Base-by-base conservation (phyloP, 2,797 vertebrate genomes). In the Tapirus indicus region DNA sequence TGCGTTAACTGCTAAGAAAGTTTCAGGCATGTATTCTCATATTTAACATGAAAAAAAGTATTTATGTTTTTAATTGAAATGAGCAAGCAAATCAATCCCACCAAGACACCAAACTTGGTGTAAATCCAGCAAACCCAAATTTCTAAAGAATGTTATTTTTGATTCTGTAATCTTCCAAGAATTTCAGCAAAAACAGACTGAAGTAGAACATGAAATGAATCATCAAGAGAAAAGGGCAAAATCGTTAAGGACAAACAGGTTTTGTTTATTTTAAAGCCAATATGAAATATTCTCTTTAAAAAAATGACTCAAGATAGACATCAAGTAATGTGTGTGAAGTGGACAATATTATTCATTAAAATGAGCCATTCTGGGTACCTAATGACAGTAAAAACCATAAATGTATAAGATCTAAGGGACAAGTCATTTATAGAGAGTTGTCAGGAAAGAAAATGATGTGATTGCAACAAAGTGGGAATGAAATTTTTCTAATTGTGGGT, bases 21-120 rank as follows among this genome's bases (percentile, higher is more conserved):
- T 75, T 91, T 86, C 29, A 66, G 35, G 58, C 23, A 77, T 21
- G 21, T 52, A 87, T 75, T 74, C 78, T 41, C 58, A 80, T 69
- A 56, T 64, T 95, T 95, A 94, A 97, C 32, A 47, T 86, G 58
- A 54, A 20, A 68, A 86, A 66, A 92, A 29, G 11, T 52, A 54
- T 17, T 84, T 88, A 83, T 44, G 32, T 62, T 94, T 97, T 88
- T 84, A 88, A 91, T 75, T 44, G n/a, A 87, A 94, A 94, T 47
- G 64, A 92, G 54, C 32, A 93, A 88, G 35, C 72, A 95, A 85
- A 93, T 91, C 20, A 10, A 71, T 94, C 29, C 29, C 29, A 95
- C 62, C 21, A 82, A 94, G 64, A 84, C 17, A 87, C 7, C 35
- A 71, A 84, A 41, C 44, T 90, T 93, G 82, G 47, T 41, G 83